phyloP scores from a whole-genome alignment of 1,140 invertebrate genomes.

The Achroia grisella region DNA sequence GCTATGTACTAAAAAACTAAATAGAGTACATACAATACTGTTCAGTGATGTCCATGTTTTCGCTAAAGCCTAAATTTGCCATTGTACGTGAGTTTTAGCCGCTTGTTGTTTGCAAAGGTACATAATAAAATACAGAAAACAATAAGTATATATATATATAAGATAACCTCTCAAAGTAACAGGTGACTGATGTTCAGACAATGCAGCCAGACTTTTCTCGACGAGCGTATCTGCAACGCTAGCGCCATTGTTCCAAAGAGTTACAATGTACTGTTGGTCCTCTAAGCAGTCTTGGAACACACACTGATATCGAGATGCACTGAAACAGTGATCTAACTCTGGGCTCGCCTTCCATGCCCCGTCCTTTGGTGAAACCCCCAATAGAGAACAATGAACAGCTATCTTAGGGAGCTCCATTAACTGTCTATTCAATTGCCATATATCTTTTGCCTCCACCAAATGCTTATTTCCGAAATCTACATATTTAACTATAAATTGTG shows the following conservation, averaged over 20 bases:
- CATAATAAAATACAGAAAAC: too few species aligned
- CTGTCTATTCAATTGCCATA: conserved; percentile 79
- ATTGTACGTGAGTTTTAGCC: too few species aligned
- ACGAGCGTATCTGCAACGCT: conserved; percentile 55
- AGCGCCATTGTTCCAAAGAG: conserved; percentile 65
- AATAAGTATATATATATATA: not conserved
- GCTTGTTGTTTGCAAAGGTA: too few species aligned
- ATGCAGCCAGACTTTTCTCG: conserved; percentile 46
- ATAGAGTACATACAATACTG: too few species aligned
- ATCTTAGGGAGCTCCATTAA: conserved; percentile 80
- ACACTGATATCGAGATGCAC: conserved; percentile 74
- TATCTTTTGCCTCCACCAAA: conserved; percentile 74
- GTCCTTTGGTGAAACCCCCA: conserved; percentile 72
- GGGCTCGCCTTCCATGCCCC: conserved; percentile 73
- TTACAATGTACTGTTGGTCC: conserved; percentile 68
- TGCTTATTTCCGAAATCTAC: conserved; percentile 84
- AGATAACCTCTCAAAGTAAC: conserved; percentile 57
- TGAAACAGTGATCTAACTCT: conserved; percentile 75
- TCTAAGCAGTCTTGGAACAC: conserved; percentile 66
- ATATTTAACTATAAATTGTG: conserved; percentile 78
- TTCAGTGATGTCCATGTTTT: too few species aligned
- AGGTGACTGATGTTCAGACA: conserved; percentile 48
- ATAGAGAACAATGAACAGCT: conserved; percentile 79
- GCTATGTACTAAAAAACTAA: too few species aligned
- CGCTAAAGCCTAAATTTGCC: too few species aligned